phyloP scores from a whole-genome alignment of 2,797 vertebrate genomes.

The Poecilia picta region DNA sequence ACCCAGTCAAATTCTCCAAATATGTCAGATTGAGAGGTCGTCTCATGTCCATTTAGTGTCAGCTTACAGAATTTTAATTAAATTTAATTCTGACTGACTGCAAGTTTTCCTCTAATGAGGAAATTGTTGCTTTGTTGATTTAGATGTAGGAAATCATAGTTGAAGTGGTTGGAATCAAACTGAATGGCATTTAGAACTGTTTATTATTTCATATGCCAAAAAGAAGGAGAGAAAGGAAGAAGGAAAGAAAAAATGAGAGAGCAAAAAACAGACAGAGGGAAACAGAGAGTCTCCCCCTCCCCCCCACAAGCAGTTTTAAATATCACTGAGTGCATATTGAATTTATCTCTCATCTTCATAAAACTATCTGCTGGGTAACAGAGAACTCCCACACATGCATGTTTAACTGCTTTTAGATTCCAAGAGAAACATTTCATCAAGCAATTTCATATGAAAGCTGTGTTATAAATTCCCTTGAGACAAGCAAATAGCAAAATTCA shows the following conservation, averaged over 20 bases:
- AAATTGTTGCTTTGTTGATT: neutral
- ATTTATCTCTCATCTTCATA: neutral
- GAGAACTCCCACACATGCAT: neutral
- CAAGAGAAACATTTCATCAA: neutral
- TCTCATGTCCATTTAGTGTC: neutral
- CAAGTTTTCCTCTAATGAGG: neutral
- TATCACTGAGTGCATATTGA: neutral
- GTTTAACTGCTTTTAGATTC: neutral
- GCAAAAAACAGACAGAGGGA: neutral
- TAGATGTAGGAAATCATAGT: neutral
- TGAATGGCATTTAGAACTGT: neutral
- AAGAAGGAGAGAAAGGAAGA: neutral
- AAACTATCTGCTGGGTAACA: neutral
- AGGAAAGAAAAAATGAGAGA: neutral
- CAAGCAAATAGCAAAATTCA: neutral
- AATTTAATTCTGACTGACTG: neutral
- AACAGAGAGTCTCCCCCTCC: rapidly evolving
- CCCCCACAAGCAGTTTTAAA: neutral
- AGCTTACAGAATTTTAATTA: neutral
- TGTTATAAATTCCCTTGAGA: neutral
- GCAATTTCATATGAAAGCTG: neutral
- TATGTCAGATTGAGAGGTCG: neutral
- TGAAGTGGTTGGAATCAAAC: neutral
- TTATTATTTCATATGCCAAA: neutral
- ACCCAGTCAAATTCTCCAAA: neutral